phyloP scores from a whole-genome alignment of 2,888 invertebrate genomes.

The Xestia rhomboidea region DNA sequence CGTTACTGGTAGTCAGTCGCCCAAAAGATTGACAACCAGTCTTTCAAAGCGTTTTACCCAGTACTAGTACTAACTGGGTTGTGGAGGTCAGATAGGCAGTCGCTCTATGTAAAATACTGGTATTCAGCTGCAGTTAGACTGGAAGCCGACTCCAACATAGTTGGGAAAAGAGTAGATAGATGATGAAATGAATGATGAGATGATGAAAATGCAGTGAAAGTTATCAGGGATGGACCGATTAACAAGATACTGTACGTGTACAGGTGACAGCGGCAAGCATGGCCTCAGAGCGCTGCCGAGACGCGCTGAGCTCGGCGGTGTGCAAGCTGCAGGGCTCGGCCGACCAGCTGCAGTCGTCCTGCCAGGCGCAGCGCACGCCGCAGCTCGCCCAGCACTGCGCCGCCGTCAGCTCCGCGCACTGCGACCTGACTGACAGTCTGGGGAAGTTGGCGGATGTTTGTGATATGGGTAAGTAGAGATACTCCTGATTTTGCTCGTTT shows the following conservation, averaged over 20 bases:
- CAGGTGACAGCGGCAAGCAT: constrained; percentile 74
- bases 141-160: too few relatives aligned
- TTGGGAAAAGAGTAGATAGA: too few relatives aligned
- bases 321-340: constrained; percentile 61
- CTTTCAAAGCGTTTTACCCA: too few relatives aligned
- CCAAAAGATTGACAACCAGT: too few relatives aligned
- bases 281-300: constrained; percentile 66
- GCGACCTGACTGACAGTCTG: constrained; percentile 58
- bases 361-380: constrained; percentile 51
- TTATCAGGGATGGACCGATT: background rate
- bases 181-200: too few relatives aligned
- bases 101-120: too few relatives aligned
- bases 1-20: too few relatives aligned
- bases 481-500: background rate
- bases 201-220: too few relatives aligned
- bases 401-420: background rate
- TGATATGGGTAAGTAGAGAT: constrained; percentile 32
- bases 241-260: background rate
- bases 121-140: too few relatives aligned
- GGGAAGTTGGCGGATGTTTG: constrained; percentile 62
- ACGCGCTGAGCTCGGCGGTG: constrained; percentile 60
- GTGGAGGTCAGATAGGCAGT: too few relatives aligned
- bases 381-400: background rate
- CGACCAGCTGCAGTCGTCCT: constrained; percentile 56
- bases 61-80: too few relatives aligned